Conservation (phyloP, 2,113 vertebrate species). For the Myanophis thanlyinensis region DNA sequence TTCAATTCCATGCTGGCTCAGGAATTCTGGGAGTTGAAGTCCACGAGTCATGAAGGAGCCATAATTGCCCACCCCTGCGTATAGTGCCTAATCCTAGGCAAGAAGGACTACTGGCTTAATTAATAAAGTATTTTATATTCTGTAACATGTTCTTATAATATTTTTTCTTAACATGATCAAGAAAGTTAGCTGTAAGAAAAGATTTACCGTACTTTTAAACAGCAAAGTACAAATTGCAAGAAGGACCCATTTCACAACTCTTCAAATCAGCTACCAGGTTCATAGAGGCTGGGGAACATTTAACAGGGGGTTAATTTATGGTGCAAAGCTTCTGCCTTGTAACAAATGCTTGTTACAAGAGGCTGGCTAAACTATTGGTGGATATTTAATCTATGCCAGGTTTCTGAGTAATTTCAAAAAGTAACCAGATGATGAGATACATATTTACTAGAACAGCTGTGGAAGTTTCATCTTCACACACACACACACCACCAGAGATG, state of each 20-base stretch:
- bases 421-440: background rate
- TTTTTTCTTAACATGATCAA: conserved; percentile 14
- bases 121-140: background rate
- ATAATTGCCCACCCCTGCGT: too few relatives aligned
- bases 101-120: background rate
- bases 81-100: background rate
- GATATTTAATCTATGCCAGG: background rate
- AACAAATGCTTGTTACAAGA: background rate
- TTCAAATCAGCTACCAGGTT: background rate
- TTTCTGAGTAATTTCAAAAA: background rate
- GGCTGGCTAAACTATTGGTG: background rate
- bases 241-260: background rate
- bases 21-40: too few relatives aligned
- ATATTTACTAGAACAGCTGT: background rate
- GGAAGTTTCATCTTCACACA: background rate
- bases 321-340: background rate
- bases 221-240: background rate
- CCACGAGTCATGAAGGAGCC: too few relatives aligned
- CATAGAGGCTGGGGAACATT: background rate
- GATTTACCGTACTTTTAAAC: background rate
- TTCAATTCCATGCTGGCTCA: too few relatives aligned
- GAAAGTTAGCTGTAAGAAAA: background rate
- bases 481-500: background rate
- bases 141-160: background rate
- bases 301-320: background rate